A percentile compares a stretch with the other conserved stretches of the same genome.
Conservation (phyloP, 2,797 vertebrate genomes). For the Echeneis naucrates region DNA sequence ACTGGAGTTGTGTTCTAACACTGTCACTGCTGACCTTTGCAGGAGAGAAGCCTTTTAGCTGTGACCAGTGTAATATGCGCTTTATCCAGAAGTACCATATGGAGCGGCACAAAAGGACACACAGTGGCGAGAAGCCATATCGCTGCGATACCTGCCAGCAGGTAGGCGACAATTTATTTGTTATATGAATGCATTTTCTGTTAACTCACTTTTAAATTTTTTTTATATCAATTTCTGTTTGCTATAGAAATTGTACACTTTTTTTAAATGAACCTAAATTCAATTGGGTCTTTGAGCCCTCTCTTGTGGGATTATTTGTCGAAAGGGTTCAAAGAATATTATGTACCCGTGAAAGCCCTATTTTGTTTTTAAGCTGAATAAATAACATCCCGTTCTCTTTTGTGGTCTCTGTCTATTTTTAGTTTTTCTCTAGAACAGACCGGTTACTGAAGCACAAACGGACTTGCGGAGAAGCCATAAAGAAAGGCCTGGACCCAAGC, state of each 20-base stretch:
- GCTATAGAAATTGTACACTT: too few relatives aligned
- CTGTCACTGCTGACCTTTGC: slow-evolving; percentile 25
- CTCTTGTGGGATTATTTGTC: slow-evolving; percentile 16
- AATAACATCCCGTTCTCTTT: too few relatives aligned
- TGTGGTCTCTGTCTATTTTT: slow-evolving; percentile 35
- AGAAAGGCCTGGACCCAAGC: slow-evolving; percentile 90
- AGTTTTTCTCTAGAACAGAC: slow-evolving; percentile 99
- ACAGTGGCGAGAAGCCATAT: slow-evolving; percentile 99
- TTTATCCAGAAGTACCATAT: slow-evolving; percentile 99
- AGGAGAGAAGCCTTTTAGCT: slow-evolving; percentile 99
- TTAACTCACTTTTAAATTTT: too few relatives aligned
- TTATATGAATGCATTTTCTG: too few relatives aligned
- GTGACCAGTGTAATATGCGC: slow-evolving; percentile 99
- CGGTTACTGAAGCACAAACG: slow-evolving; percentile 99
- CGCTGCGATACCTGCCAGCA: slow-evolving; percentile 99
- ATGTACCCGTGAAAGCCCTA: neutral
- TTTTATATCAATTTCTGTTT: too few relatives aligned
- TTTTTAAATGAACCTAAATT: too few relatives aligned
- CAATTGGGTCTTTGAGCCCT: too few relatives aligned
- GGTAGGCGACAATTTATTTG: too few relatives aligned
- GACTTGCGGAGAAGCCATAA: slow-evolving; percentile 95
- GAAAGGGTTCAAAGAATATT: neutral
- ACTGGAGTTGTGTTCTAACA: neutral
- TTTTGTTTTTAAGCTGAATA: slow-evolving; percentile 3
- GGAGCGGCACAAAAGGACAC: slow-evolving; percentile 99